phyloP scores from a whole-genome alignment of 2,113 vertebrate genomes.

The Rana temporaria region DNA sequence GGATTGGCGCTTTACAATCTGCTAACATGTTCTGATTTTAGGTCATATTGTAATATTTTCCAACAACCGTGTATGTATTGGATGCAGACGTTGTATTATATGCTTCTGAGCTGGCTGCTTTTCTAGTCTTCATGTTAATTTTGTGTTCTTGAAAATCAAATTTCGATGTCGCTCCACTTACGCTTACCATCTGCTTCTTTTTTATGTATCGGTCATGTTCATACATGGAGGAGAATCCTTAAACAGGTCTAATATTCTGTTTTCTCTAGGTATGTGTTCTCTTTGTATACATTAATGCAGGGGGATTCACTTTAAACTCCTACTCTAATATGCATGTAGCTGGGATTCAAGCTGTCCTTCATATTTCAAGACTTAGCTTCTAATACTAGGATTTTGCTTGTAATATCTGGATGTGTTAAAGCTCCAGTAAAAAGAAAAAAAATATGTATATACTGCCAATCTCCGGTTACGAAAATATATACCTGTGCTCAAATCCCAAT shows the following conservation, averaged over 20 bases:
- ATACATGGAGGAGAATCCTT: neutral
- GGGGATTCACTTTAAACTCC: neutral
- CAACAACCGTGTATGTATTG: slow-evolving; percentile 3
- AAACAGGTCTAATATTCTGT: neutral
- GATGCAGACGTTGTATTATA: neutral
- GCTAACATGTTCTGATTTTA: slow-evolving; percentile 44
- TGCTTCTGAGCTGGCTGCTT: neutral
- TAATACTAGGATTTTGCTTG: too few relatives aligned
- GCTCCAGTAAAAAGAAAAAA: too few relatives aligned
- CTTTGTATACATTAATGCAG: neutral
- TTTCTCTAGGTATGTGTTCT: slow-evolving; percentile 1
- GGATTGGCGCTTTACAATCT: slow-evolving; percentile 36
- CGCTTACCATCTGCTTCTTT: neutral
- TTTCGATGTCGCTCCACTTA: neutral
- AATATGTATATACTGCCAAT: too few relatives aligned
- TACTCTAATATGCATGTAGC: neutral
- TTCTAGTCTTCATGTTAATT: slow-evolving; percentile 1
- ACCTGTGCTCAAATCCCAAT: too few relatives aligned
- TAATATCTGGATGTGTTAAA: too few relatives aligned
- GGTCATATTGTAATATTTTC: slow-evolving; percentile 44
- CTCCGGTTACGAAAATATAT: too few relatives aligned
- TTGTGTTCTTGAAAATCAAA: neutral
- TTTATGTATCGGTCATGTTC: neutral
- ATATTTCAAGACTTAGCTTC: too few relatives aligned
- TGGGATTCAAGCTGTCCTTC: neutral